These are phyloP conservation scores for Pseudomyrmex flavicornis DNA, from an alignment of 1,140 invertebrate genomes.

Conservation along the genomic window DNA sequence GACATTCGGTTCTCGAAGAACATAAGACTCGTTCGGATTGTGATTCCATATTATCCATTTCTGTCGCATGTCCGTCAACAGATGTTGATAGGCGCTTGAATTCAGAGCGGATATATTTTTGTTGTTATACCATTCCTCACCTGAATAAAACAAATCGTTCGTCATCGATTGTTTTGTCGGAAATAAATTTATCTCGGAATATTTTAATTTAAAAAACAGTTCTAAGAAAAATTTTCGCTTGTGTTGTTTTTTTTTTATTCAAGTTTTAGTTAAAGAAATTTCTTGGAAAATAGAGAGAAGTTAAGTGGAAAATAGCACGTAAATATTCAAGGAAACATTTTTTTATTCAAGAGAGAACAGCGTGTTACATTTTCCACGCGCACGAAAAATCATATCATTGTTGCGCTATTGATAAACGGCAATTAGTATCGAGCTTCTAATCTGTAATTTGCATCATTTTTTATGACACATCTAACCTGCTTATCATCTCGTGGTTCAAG, in stretches of 20 bases:
- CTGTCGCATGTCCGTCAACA: slow-evolving; percentile 54
- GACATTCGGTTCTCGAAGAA: slow-evolving; percentile 72
- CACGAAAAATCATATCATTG: neutral
- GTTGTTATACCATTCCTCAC: slow-evolving; percentile 70
- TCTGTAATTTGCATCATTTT: neutral
- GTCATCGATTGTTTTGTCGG: neutral
- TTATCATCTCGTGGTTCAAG: neutral
- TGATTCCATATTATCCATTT: slow-evolving; percentile 70
- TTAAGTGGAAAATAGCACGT: no score
- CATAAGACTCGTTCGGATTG: slow-evolving; percentile 70
- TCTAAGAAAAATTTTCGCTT: no score
- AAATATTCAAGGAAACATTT: no score
- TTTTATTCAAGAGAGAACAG: no score
- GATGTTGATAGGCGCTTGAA: slow-evolving; percentile 12
- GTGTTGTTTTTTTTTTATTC: no score
- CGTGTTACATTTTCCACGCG: neutral
- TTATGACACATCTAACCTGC: neutral
- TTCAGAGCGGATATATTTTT: slow-evolving; percentile 54
- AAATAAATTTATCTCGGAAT: neutral
- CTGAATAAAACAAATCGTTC: slow-evolving; percentile 16
- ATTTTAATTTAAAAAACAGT: neutral
- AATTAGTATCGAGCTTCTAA: neutral
- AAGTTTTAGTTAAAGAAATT: no score
- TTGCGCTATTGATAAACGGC: neutral
- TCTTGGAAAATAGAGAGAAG: no score